A percentile compares a stretch with the other conserved stretches of the same genome.
phyloP scores from a whole-genome alignment of 2,888 invertebrate species.

The Micoletzkya japonica region DNA sequence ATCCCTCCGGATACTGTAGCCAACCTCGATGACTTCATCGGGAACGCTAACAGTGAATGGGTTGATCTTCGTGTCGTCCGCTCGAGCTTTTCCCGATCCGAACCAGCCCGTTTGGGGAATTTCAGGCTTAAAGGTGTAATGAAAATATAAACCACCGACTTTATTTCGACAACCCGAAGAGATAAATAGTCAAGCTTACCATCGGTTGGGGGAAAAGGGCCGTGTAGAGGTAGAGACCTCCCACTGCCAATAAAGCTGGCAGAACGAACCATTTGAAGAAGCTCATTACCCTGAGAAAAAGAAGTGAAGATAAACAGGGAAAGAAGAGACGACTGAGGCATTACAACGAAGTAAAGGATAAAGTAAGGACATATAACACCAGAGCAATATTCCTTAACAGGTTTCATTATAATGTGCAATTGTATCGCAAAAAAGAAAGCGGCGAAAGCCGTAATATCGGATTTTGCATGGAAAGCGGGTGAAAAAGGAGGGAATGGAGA shows the following conservation, averaged over 20 bases:
- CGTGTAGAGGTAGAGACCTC: slow-evolving; percentile 7
- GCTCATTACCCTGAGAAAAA: slow-evolving; percentile 9
- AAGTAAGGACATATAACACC: too few relatives aligned
- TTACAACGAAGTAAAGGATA: too few relatives aligned
- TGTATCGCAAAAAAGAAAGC: too few relatives aligned
- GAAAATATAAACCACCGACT: not conserved
- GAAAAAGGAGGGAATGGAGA: too few relatives aligned
- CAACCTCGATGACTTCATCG: not conserved
- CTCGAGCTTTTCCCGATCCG: not conserved
- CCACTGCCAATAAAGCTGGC: not conserved
- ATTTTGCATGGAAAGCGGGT: too few relatives aligned
- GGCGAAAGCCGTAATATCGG: too few relatives aligned
- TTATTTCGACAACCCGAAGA: not conserved
- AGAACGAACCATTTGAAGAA: slow-evolving; percentile 22
- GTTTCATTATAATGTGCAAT: too few relatives aligned
- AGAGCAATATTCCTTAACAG: too few relatives aligned
- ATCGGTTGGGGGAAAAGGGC: not conserved
- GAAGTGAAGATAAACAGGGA: not conserved
- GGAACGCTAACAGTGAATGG: slow-evolving; percentile 14
- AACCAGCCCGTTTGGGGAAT: slow-evolving; percentile 15
- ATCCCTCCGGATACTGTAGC: not conserved
- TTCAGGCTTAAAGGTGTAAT: slow-evolving; percentile 12
- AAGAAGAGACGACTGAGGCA: not conserved
- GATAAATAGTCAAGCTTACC: not conserved
- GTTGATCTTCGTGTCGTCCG: slow-evolving; percentile 7